These are phyloP conservation scores for Mimumesa dahlbomi DNA, from an alignment of 2,888 invertebrate genomes.

Conservation along the genomic window DNA sequence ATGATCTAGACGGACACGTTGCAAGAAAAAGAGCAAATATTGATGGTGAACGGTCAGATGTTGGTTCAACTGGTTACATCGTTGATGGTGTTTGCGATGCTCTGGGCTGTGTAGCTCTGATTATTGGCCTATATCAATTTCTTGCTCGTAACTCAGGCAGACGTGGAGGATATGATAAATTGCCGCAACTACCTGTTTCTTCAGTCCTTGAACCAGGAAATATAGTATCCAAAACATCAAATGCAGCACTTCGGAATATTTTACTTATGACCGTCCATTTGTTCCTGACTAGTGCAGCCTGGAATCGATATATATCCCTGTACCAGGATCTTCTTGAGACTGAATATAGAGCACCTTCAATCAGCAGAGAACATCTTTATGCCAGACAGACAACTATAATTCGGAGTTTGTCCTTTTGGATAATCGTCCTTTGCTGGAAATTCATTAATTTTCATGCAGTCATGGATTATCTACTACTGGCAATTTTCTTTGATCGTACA, in stretches of 20 bases:
- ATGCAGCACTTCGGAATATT: slow-evolving; percentile 84
- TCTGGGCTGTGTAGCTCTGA: slow-evolving; percentile 87
- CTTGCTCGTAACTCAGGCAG: slow-evolving; percentile 88
- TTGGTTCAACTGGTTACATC: slow-evolving; percentile 90
- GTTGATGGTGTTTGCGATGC: slow-evolving; percentile 92
- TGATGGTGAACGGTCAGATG: slow-evolving; percentile 89
- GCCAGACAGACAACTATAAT: slow-evolving; percentile 84
- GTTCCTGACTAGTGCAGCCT: slow-evolving; percentile 87
- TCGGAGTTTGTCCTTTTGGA: slow-evolving; percentile 88
- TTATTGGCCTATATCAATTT: slow-evolving; percentile 86
- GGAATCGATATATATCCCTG: slow-evolving; percentile 92
- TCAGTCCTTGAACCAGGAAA: slow-evolving; percentile 39
- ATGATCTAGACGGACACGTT: slow-evolving; percentile 93
- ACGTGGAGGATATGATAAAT: slow-evolving; percentile 87
- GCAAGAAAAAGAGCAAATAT: slow-evolving; percentile 89
- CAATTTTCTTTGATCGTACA: slow-evolving; percentile 90
- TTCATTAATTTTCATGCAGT: slow-evolving; percentile 90
- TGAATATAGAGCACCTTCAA: slow-evolving; percentile 76
- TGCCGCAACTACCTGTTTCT: slow-evolving; percentile 77
- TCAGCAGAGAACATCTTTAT: slow-evolving; percentile 81
- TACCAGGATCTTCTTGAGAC: slow-evolving; percentile 90
- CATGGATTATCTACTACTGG: slow-evolving; percentile 87
- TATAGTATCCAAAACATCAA: slow-evolving; percentile 69
- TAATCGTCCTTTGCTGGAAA: slow-evolving; percentile 88
- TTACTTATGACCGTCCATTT: slow-evolving; percentile 87